These are phyloP conservation scores for Drosophila repleta DNA, from an alignment of 1,140 invertebrate species.

Conservation along the genomic window DNA sequence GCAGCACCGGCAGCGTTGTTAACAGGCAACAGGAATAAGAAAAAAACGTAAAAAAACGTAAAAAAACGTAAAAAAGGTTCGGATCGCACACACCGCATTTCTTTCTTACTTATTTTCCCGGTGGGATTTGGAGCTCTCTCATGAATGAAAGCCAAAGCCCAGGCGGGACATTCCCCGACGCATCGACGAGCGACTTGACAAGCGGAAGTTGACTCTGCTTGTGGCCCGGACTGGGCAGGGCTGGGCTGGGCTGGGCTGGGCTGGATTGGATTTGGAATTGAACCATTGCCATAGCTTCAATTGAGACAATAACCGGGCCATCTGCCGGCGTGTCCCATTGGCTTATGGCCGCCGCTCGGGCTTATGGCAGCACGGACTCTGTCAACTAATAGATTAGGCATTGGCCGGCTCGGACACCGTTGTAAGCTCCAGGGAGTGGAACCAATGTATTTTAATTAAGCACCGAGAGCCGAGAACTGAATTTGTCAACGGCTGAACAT, in stretches of 20 bases:
- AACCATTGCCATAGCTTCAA: slow-evolving; percentile 47
- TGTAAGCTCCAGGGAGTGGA: slow-evolving; percentile 3
- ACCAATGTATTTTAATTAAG: slow-evolving; percentile 45
- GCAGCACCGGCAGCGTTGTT: slow-evolving; percentile 26
- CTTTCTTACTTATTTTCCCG: slow-evolving; percentile 72
- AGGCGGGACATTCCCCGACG: slow-evolving; percentile 29
- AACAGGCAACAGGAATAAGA: slow-evolving; percentile 54
- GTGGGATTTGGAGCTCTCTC: slow-evolving; percentile 69
- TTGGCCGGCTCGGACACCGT: not conserved
- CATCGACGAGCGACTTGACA: slow-evolving; percentile 36
- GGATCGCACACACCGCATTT: slow-evolving; percentile 50
- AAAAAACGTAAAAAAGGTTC: slow-evolving; percentile 45
- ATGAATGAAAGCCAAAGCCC: slow-evolving; percentile 73
- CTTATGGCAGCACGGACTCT: slow-evolving; percentile 9
- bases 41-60: too few species aligned
- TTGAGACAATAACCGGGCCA: slow-evolving; percentile 67
- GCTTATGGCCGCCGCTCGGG: slow-evolving; percentile 24
- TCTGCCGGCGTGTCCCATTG: slow-evolving; percentile 28
- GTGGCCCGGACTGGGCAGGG: not conserved
- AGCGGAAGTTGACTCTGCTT: slow-evolving; percentile 59
- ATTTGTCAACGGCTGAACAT: slow-evolving; percentile 59
- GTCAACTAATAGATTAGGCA: slow-evolving; percentile 12
- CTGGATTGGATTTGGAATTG: too few species aligned
- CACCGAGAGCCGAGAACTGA: slow-evolving; percentile 29
- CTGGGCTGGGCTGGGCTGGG: not conserved